Evolutionary conservation across 2,888 invertebrate genomes (phyloP).

Genomic region (Eustalomyia histrio): DNA sequence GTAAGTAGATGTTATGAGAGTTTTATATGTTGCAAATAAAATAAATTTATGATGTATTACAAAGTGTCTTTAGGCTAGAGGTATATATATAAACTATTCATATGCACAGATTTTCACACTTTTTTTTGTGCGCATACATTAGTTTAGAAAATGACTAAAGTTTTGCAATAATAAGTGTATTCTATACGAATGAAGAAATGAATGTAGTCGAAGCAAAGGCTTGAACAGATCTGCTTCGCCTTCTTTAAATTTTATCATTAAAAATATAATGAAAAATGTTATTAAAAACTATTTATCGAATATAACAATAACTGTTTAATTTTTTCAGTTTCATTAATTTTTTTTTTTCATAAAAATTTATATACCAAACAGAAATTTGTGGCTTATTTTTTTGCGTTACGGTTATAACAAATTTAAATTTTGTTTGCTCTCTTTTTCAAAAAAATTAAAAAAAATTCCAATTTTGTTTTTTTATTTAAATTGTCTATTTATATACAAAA

Average conservation of each 20-base stretch:
- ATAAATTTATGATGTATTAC: slow-evolving; percentile 41
- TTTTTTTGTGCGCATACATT: not conserved
- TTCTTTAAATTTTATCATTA: not conserved
- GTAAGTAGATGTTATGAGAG: slow-evolving; percentile 10
- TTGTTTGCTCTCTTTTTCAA: too few species aligned
- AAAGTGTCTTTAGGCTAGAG: slow-evolving; percentile 22
- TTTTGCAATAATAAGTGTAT: not conserved
- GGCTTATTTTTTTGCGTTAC: too few species aligned
- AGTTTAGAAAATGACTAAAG: slow-evolving; percentile 2
- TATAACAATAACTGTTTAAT: too few species aligned
- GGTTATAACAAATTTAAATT: too few species aligned
- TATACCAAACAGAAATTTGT: too few species aligned
- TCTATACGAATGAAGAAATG: not conserved
- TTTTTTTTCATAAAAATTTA: too few species aligned
- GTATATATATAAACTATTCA: slow-evolving; percentile 10
- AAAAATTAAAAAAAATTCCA: too few species aligned
- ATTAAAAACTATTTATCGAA: too few species aligned
- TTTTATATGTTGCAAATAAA: slow-evolving; percentile 25
- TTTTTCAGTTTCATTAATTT: too few species aligned
- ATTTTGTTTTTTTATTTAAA: too few species aligned
- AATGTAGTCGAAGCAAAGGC: too few species aligned
- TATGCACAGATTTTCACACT: slow-evolving; percentile 14
- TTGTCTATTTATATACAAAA: too few species aligned
- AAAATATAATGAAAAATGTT: not conserved
- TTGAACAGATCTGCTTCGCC: not conserved